Base-by-base conservation (phyloP, 2,113 vertebrate species). In the Chaetops frenatus region DNA sequence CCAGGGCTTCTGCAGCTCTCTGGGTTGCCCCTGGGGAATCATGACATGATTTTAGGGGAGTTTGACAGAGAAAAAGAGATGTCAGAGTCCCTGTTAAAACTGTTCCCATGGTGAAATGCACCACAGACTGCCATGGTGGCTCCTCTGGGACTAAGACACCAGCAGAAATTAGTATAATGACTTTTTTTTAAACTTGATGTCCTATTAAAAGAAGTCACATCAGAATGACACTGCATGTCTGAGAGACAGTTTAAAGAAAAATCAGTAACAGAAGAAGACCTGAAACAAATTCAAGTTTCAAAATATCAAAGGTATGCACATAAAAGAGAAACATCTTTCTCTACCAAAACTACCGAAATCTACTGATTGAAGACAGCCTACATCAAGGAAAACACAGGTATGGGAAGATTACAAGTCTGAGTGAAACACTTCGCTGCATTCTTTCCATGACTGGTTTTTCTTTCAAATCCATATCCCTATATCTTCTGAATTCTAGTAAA, bases 201-300 rank as follows among this genome's bases (percentile, higher is more conserved):
- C 23, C 15, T 28, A 66, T 36, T 23, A 51, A n/a, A 65, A 65
- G 15, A 48, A 70, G 11, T 36, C 2, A 1, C 16, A 25, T 58
- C n/a, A 51, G 25, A 94, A 76, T 64, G 25, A 87, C 44, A 16
- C n/a, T 42, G 21, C 10, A 24, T 79, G 14, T 78, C 53, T 21
- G 40, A 73, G 48, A 92, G 29, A 27, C 72, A 86, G 67, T 69
- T 67, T 57, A 36, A 89, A 86, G 29, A 51, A 84, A 92, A 94
- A 76, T 74, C 56, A 71, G 0, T 35, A 71, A 51, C 47, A 91
- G 51, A 92, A 82, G 16, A 56, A 38, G 22, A 78, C 38, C 28
- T 54, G 47, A 40, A 86, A 76, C 7, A 82, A 78, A 83, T 29
- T 7, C 8, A 62, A 53, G 53, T 62, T 89, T 80, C 44, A 81